These are phyloP conservation scores for Protaetia brevitarsis DNA, from an alignment of 1,140 invertebrate genomes.

Conservation along the genomic window DNA sequence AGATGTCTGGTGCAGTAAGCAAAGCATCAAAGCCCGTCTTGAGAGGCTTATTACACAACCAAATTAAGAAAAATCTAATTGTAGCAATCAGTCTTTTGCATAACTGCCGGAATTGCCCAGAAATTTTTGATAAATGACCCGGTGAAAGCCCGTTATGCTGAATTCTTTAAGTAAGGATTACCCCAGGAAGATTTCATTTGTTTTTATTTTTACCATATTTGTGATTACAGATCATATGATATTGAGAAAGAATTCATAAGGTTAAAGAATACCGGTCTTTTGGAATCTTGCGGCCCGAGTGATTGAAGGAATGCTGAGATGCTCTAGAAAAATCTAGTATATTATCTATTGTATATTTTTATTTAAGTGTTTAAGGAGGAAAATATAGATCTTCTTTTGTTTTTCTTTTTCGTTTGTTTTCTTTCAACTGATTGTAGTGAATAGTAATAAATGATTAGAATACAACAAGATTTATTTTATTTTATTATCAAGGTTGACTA, in stretches of 20 bases:
- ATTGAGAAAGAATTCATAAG: constrained; percentile 57
- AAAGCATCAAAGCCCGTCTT: constrained; percentile 52
- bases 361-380: too few species aligned
- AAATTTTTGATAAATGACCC: constrained; percentile 54
- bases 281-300: constrained; percentile 51
- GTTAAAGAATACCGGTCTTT: constrained; percentile 55
- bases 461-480: too few species aligned
- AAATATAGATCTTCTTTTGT: too few species aligned
- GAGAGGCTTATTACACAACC: constrained; percentile 55
- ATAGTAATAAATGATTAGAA: too few species aligned
- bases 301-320: too few species aligned
- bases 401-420: too few species aligned
- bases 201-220: not conserved
- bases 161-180: constrained; percentile 62
- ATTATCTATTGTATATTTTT: too few species aligned
- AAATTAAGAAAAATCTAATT: constrained; percentile 57
- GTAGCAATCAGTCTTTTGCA: constrained; percentile 49
- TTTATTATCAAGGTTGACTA: too few species aligned
- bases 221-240: constrained; percentile 54
- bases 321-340: too few species aligned
- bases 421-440: too few species aligned
- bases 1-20: constrained; percentile 10
- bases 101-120: constrained; percentile 48
- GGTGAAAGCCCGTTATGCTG: constrained; percentile 60
- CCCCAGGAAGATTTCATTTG: not conserved